A percentile compares a stretch with the other conserved stretches of the same genome.
Conservation (phyloP, 1,140 invertebrate species). For the Acromyrmex charruanus region DNA sequence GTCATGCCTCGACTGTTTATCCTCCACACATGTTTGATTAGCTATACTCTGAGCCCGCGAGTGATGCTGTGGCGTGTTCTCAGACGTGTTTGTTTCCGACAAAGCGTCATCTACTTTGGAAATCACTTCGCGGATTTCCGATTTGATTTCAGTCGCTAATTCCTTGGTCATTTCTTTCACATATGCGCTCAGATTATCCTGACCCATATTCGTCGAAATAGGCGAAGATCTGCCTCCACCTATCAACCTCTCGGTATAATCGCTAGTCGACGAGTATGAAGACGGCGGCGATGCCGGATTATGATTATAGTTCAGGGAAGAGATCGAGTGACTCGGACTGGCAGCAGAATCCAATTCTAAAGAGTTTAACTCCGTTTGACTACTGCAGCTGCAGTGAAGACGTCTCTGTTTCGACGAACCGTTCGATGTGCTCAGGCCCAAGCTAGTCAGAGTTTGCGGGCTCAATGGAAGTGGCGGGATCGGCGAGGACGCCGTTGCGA, state of each 20-base stretch:
- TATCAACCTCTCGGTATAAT: slow-evolving; percentile 72
- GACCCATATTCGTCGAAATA: slow-evolving; percentile 86
- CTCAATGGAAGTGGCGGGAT: slow-evolving; percentile 87
- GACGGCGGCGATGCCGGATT: slow-evolving; percentile 69
- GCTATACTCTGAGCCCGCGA: slow-evolving; percentile 47
- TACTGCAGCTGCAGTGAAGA: slow-evolving; percentile 90
- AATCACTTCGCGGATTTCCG: slow-evolving; percentile 92
- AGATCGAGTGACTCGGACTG: slow-evolving; percentile 80
- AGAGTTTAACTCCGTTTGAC: slow-evolving; percentile 89
- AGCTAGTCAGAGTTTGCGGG: slow-evolving; percentile 88
- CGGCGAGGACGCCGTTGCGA: slow-evolving; percentile 79
- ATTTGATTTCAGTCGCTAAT: slow-evolving; percentile 93
- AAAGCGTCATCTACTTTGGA: slow-evolving; percentile 92
- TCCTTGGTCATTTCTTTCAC: slow-evolving; percentile 92
- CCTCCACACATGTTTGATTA: slow-evolving; percentile 50
- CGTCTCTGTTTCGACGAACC: slow-evolving; percentile 75
- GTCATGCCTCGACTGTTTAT: slow-evolving; percentile 83
- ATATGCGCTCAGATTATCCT: slow-evolving; percentile 90
- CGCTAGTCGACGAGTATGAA: slow-evolving; percentile 68
- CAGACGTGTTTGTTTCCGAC: slow-evolving; percentile 87
- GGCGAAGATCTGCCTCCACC: slow-evolving; percentile 88
- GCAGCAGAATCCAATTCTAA: slow-evolving; percentile 77
- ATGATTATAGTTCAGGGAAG: slow-evolving; percentile 75
- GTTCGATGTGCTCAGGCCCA: slow-evolving; percentile 87
- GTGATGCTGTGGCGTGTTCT: slow-evolving; percentile 82